phyloP scores from a whole-genome alignment of 2,888 invertebrate species.

The Leptinotarsa tumamoca region DNA sequence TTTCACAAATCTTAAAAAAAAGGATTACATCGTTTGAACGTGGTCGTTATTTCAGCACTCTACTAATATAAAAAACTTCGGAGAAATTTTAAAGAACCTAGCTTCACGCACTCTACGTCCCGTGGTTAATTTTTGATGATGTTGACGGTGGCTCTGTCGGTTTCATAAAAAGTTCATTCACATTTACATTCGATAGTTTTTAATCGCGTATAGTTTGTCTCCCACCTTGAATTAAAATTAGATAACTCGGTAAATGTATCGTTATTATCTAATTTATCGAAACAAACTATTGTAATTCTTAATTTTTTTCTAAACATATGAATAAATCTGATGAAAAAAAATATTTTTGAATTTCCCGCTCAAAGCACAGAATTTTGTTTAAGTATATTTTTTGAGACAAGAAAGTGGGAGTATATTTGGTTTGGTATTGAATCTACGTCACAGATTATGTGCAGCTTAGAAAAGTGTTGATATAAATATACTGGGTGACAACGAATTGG shows the following conservation, averaged over 20 bases:
- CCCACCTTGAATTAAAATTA: neutral
- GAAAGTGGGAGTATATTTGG: too few species aligned
- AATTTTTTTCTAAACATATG: conserved; percentile 7
- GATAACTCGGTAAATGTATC: neutral
- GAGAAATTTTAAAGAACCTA: conserved; percentile 46
- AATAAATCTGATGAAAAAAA: neutral
- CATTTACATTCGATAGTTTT: conserved; percentile 46
- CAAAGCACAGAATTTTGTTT: neutral
- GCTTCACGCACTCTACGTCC: conserved; percentile 51
- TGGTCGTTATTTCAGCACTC: conserved; percentile 38
- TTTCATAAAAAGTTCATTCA: conserved; percentile 61
- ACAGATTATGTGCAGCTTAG: too few species aligned
- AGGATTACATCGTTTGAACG: conserved; percentile 44
- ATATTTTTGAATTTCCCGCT: neutral
- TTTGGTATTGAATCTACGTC: too few species aligned
- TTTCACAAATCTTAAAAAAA: conserved; percentile 48
- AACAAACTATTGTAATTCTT: neutral
- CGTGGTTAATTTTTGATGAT: conserved; percentile 64
- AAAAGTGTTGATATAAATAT: too few species aligned
- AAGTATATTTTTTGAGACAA: neutral
- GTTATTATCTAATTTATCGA: neutral
- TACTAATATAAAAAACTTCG: conserved; percentile 55
- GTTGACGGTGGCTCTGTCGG: conserved; percentile 63
- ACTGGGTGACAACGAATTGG: too few species aligned
- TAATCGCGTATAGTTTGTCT: conserved; percentile 16